Base-by-base conservation (phyloP, 2,888 invertebrate genomes). In the Drosophila lacicola region DNA sequence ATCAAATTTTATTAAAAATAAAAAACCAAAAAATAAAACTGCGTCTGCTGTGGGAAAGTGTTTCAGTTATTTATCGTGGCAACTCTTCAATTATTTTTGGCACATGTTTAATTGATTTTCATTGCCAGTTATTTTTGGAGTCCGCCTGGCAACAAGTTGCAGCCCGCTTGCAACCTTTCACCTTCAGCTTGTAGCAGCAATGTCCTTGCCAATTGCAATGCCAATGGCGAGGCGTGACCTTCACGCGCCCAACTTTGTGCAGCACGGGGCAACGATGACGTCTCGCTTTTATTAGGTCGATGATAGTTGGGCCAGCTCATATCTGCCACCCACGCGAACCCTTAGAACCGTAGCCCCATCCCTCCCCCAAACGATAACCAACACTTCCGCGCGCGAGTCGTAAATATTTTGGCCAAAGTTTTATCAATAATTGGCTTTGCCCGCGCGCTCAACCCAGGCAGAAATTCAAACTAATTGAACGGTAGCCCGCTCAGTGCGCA, bases 221-320 rank as follows among this genome's bases (percentile, higher is more conserved):
- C 72, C 87, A 87, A 74, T 75, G 69, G 29, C 29, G 8, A 29
- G 29, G 60, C 64, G 54, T 61, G 83, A 82, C 83, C 83, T 88
- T 83, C 80, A 79, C 82, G 67, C 82, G 68, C 74, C 64, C 60
- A 66, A 80, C 64, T 77, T 70, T 65, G 71, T 86, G 83, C 82
- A 77, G 70, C 69, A 78, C 63, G 47, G 25, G 39, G 34, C 41
- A 60, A 57, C 70, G 55, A 65, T 80, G 76, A 79, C 83, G 83
- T 70, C 77, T 72, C 64, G 50, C 50, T 70, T 65, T 88, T 86
- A 85, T 85, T 88, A 78, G 83, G 86, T 84, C 86, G 88, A 84
- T 84, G 83, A 88, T 85, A 88, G 68, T 64, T 76, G 49, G 66
- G 53, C 36, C 41, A 41, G 45, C n/a, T 25, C 46, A 41, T 51